A percentile compares a stretch with the other conserved stretches of the same genome.
These are phyloP conservation scores for Ursus arctos DNA, from an alignment of 2,113 vertebrate genomes.

Conservation along the genomic window DNA sequence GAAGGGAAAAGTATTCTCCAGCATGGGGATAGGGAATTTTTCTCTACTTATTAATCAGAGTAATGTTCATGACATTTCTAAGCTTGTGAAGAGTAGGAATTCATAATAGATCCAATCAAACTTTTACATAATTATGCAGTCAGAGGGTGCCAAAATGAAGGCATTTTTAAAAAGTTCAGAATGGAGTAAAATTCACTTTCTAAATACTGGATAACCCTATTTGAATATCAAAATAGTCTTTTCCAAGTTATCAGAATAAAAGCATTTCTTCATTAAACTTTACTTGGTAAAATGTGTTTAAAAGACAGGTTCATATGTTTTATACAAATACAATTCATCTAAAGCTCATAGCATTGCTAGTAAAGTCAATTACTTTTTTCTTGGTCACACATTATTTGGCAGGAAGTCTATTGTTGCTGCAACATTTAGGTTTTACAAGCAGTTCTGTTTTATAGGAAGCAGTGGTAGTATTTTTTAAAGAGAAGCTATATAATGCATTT, in stretches of 20 bases:
- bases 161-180: background rate
- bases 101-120: background rate
- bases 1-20: background rate
- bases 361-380: conserved; percentile 67
- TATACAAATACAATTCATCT: conserved; percentile 50
- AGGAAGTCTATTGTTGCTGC: conserved; percentile 51
- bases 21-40: background rate
- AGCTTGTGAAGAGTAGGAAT: background rate
- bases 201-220: background rate
- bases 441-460: conserved; percentile 35
- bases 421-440: conserved; percentile 79
- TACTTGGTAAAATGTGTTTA: background rate
- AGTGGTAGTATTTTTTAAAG: conserved; percentile 65
- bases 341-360: conserved; percentile 19
- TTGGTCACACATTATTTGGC: conserved; percentile 30
- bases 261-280: background rate
- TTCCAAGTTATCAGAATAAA: background rate
- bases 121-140: background rate
- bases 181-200: conserved; percentile 20
- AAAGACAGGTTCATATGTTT: background rate
- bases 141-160: background rate
- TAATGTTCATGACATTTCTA: conserved; percentile 30
- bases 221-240: conserved; percentile 10
- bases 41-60: conserved; percentile 39
- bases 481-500: conserved; percentile 14